A percentile compares a stretch with the other conserved stretches of the same genome.
These are phyloP conservation scores for Phthorimaea operculella DNA, from an alignment of 1,140 invertebrate species.

Conservation along the genomic window DNA sequence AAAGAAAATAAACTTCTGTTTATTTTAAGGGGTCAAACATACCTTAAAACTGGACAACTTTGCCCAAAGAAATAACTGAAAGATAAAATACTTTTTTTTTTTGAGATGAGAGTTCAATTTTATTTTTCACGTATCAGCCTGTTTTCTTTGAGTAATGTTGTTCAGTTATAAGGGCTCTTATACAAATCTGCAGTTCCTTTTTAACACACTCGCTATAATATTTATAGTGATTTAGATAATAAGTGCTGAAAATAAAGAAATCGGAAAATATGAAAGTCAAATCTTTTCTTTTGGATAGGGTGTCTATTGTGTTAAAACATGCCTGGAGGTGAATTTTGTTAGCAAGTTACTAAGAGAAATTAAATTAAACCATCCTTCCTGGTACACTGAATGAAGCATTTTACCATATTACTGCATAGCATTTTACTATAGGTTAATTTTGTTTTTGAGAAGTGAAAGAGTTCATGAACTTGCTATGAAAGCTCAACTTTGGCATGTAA, in stretches of 20 bases:
- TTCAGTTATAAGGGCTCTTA: no score
- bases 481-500: constrained; percentile 57
- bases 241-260: constrained; percentile 44
- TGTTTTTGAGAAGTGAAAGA: constrained; percentile 6
- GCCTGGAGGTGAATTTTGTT: constrained; percentile 75
- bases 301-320: constrained; percentile 68
- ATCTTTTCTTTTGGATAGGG: constrained; percentile 64
- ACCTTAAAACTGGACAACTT: no score
- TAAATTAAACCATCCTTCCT: background rate
- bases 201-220: no score
- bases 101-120: no score
- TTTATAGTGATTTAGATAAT: background rate
- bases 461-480: constrained; percentile 28
- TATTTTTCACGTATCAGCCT: no score
- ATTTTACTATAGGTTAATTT: background rate
- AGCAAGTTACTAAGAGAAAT: constrained; percentile 18
- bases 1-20: no score
- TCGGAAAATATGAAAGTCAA: constrained; percentile 23
- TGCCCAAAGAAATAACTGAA: no score
- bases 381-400: background rate
- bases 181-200: no score
- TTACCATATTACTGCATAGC: background rate
- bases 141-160: no score
- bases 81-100: no score
- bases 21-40: no score